phyloP scores from a whole-genome alignment of 2,797 vertebrate genomes.

The Leucoraja ocellata region DNA sequence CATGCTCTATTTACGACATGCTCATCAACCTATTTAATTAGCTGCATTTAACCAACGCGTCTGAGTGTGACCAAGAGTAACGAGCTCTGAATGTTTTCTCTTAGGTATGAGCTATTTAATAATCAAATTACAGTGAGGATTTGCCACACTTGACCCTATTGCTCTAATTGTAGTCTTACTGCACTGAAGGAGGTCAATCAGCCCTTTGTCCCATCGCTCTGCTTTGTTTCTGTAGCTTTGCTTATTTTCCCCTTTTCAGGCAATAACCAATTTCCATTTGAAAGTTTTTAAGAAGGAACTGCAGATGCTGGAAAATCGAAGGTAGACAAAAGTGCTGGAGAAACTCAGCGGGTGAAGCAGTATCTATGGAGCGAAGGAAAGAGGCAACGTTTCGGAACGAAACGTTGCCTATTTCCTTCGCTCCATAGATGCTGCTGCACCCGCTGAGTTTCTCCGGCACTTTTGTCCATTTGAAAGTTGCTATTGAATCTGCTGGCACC shows the following conservation, averaged over 20 bases:
- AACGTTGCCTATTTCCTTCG: no score
- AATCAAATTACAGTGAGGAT: not conserved
- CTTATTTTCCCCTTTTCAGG: not conserved
- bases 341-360: no score
- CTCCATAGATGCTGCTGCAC: no score
- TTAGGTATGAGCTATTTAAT: not conserved
- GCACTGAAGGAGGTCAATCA: not conserved
- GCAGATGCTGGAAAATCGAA: no score
- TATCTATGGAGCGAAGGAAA: no score
- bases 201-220: not conserved
- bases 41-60: not conserved
- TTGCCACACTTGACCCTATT: not conserved
- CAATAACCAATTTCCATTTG: not conserved
- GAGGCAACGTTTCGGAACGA: no score
- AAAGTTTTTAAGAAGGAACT: not conserved
- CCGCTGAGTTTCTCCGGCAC: no score
- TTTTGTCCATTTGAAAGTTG: not conserved
- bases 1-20: constrained; percentile 15
- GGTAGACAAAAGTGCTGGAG: no score
- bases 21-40: not conserved
- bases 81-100: not conserved
- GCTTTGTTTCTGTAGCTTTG: not conserved
- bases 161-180: not conserved
- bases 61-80: not conserved
- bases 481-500: not conserved